Base-by-base conservation (phyloP, 2,113 vertebrate species). In the Aegypius monachus region DNA sequence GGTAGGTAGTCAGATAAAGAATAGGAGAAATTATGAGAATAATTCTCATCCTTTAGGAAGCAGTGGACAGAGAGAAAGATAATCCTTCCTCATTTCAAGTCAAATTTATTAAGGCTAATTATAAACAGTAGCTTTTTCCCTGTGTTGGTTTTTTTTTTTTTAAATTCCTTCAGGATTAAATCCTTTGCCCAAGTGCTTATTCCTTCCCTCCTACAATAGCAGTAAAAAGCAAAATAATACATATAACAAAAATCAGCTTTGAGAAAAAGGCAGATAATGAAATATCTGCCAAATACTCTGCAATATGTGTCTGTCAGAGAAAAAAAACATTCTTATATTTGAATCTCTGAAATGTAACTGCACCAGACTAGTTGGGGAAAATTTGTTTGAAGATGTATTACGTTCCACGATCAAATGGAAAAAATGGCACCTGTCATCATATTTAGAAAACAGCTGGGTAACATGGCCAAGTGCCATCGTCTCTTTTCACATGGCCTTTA, bases 381-480 rank as follows among this genome's bases (percentile, higher is more conserved):
- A 98, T 97, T 95, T 98, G 97, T 98, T 98, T 98, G 98, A 98
- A 98, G 98, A 98, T 97, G 88, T 98, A 98, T 98, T 98, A 97
- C 97, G 95, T 98, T 98, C 97, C 98, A 97, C 92, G 95, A 98
- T 98, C 98, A 98, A 98, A 98, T 98, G 98, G 97, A 98, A 98
- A 98, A 97, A 97, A 96, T 96, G 97, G 97, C 98, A 98, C 97
- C 98, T 98, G 98, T 98, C 98, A 88, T 96, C 77, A 96, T 98
- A 97, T 97, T 98, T 98, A 98, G 97, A 96, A 98, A 97, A 98
- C 98, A 97, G 97, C 97, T 90, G 90, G 95, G 95, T 95, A 98
- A 96, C 95, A 97, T 98, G 98, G 98, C 97, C 55, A 56, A 86
- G 88, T 97, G 98, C 98, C 98, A 98, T 52, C 16, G 91, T 61